Percentiles rank a stretch among this genome's conserved stretches.
Evolutionary conservation across 2,797 vertebrate species (phyloP).

Genomic region (Acropternis orthonyx): DNA sequence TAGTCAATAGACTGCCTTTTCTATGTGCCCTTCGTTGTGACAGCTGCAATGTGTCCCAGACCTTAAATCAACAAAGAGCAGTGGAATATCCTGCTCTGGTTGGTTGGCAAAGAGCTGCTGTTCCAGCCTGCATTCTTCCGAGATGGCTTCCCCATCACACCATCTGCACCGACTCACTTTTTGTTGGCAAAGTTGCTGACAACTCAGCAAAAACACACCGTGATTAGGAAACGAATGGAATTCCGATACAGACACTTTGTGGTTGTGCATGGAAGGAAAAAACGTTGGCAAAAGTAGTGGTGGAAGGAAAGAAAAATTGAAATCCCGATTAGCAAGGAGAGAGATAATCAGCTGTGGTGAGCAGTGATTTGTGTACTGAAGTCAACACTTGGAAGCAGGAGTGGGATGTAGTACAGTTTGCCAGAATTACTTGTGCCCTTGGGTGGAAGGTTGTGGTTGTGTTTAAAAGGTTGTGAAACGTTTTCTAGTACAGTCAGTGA

Average conservation of each 20-base stretch:
- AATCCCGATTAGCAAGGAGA: background rate
- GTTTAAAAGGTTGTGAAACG: background rate
- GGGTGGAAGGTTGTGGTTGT: background rate
- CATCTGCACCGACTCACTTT: conserved; percentile 28
- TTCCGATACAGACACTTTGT: background rate
- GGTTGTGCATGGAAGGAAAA: background rate
- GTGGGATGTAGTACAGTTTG: background rate
- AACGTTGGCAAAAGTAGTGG: background rate
- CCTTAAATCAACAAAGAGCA: background rate
- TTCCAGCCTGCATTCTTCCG: background rate
- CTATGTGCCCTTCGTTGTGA: conserved; percentile 26
- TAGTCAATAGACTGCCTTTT: background rate
- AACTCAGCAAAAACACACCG: background rate
- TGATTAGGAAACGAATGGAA: background rate
- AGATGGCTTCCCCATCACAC: background rate
- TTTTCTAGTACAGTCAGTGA: background rate
- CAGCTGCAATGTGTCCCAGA: conserved; percentile 43
- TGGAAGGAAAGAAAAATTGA: background rate
- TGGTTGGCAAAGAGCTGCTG: background rate
- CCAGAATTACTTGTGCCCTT: background rate
- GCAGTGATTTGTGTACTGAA: background rate
- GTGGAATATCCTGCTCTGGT: background rate
- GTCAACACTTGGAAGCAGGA: background rate
- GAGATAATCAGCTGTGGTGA: background rate
- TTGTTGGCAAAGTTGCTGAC: conserved; percentile 47